A percentile compares a stretch with the other conserved stretches of the same genome.
Evolutionary conservation across 2,113 vertebrate genomes (phyloP).

Genomic region (Rhegmatorhina hoffmannsi): DNA sequence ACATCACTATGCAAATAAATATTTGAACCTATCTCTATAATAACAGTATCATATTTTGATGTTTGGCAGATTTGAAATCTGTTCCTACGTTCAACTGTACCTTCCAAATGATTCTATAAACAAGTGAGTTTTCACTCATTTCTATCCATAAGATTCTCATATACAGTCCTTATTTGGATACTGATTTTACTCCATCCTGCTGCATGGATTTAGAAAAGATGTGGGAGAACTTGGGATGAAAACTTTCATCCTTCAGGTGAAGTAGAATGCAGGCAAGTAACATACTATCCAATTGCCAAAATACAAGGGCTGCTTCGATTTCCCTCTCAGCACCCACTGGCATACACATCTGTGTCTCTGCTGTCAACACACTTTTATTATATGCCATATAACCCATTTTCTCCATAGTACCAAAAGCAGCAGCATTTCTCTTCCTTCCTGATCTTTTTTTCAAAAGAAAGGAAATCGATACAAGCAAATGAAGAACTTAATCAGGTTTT

Average conservation of each 20-base stretch:
- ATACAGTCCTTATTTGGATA: neutral
- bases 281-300: neutral
- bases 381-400: neutral
- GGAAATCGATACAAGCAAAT: neutral
- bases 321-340: neutral
- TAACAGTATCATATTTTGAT: neutral
- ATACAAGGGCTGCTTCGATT: neutral
- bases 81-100: neutral
- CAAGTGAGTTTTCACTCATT: neutral
- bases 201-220: neutral
- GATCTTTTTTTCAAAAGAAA: neutral
- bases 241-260: neutral
- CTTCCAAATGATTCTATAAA: neutral
- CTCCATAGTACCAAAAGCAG: neutral
- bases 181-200: neutral
- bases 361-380: neutral
- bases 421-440: neutral
- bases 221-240: neutral
- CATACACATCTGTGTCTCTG: neutral
- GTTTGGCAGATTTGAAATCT: neutral
- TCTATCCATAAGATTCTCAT: neutral
- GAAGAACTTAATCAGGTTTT: neutral
- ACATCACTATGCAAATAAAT: neutral
- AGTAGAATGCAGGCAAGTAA: neutral
- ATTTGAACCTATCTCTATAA: neutral